Evolutionary conservation across 2,888 invertebrate genomes (phyloP).

Genomic region (Diplolepis rosae): DNA sequence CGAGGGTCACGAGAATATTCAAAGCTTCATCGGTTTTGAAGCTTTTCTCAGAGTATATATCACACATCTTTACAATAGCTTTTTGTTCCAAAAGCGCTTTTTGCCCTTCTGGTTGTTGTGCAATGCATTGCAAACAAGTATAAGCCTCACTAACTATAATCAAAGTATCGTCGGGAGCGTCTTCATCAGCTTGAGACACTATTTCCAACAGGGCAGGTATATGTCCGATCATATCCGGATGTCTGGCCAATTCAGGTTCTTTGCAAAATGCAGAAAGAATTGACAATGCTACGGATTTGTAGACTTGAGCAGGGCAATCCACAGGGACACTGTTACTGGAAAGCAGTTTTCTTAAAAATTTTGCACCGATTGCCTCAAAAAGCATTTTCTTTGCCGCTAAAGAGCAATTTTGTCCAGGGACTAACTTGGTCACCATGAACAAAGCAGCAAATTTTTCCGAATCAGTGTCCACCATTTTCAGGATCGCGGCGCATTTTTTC

Average conservation of each 20-base stretch:
- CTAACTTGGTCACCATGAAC: conserved; percentile 93
- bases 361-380: conserved; percentile 92
- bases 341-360: conserved; percentile 87
- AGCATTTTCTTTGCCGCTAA: conserved; percentile 84
- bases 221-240: conserved; percentile 88
- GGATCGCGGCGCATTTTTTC: conserved; percentile 87
- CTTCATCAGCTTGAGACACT: conserved; percentile 88
- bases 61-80: conserved; percentile 87
- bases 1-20: conserved; percentile 85
- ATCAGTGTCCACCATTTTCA: conserved; percentile 87
- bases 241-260: conserved; percentile 86
- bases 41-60: conserved; percentile 90
- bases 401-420: conserved; percentile 88
- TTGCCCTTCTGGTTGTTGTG: conserved; percentile 85
- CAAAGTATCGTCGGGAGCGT: conserved; percentile 89
- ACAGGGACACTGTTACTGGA: conserved; percentile 85
- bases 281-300: conserved; percentile 92
- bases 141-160: conserved; percentile 92
- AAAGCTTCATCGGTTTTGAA: conserved; percentile 93
- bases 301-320: conserved; percentile 91
- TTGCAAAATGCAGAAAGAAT: conserved; percentile 90
- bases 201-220: conserved; percentile 89
- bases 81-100: conserved; percentile 86
- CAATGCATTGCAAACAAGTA: conserved; percentile 87
- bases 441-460: conserved; percentile 94